Evolutionary conservation across 2,797 vertebrate species (phyloP), one percentile per base, ranked within the genome.

Genomic region (Microchirus variegatus): DNA sequence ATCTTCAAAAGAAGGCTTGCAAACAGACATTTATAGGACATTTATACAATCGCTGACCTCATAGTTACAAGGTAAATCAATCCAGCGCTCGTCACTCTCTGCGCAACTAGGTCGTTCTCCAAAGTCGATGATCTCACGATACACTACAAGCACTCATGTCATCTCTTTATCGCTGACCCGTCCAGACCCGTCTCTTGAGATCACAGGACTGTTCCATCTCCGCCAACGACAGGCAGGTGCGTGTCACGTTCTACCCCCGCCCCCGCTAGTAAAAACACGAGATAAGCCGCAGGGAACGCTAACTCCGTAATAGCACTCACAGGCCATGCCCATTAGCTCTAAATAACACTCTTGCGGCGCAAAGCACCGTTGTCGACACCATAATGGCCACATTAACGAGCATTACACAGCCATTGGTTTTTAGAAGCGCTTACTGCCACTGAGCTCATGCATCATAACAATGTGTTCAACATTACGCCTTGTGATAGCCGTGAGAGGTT

Each of bases 401-500:
- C 85, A 90, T 91, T 91, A 92, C 84, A 86, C 81, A 89, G 86
- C 77, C 88, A 85, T 87, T 90, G 78, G 87, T 89, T 91, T 90
- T 90, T 87, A 82, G 78, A 88, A 89, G 77, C 64, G 82, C 83
- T 89, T 83, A 82, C 75, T 67, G 83, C 77, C 76, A 65, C 67
- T 64, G 73, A 70, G 79, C 75, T 82, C 78, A 70, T 87, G 88
- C 80, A 90, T 90, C 88, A 90, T 77, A 87, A 82, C 79, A 79
- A 53, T 70, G 73, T 70, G 74, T 75, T 82, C 64, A 63, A 61
- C 73, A 72, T 53, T 64, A 59, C 1, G 18, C 70, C 70, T 49
- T 16, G 18, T 65, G 62, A 80, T 62, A 45, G 58, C 55, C 12
- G 26, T 18, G 26, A 50, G 52, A 56, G 53, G 16, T 69, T 72